Conservation (phyloP, 2,888 invertebrate species). For the Xanthostigma xanthostigma region DNA sequence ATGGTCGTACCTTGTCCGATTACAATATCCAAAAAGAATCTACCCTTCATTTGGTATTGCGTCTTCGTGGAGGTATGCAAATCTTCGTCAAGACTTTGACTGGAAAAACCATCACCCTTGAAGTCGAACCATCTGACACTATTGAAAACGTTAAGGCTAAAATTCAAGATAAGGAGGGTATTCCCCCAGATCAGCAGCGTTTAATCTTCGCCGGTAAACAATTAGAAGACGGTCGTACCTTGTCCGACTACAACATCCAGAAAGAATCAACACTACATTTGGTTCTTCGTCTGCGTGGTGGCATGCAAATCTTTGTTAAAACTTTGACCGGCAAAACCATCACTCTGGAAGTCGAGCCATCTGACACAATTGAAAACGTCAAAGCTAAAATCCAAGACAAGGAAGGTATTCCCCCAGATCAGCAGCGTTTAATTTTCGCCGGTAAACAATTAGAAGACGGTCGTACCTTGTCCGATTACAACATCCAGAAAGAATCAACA, state of each 20-base stretch:
- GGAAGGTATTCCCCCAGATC: slow-evolving; percentile 77
- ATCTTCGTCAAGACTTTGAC: slow-evolving; percentile 45
- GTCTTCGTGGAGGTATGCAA: slow-evolving; percentile 51
- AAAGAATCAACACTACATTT: slow-evolving; percentile 86
- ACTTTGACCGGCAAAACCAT: slow-evolving; percentile 43
- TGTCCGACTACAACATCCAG: slow-evolving; percentile 73
- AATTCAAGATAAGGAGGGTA: slow-evolving; percentile 59
- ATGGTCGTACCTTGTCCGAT: slow-evolving; percentile 48
- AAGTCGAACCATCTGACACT: slow-evolving; percentile 40
- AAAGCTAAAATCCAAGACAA: slow-evolving; percentile 44
- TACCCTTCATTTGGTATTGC: slow-evolving; percentile 38
- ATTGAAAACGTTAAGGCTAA: slow-evolving; percentile 43
- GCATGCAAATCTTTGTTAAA: slow-evolving; percentile 52
- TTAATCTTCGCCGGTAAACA: slow-evolving; percentile 82
- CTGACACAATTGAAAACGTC: slow-evolving; percentile 43
- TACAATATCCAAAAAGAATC: slow-evolving; percentile 52
- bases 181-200: slow-evolving; percentile 75
- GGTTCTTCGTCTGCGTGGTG: slow-evolving; percentile 65
- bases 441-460: slow-evolving; percentile 53
- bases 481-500: slow-evolving; percentile 86
- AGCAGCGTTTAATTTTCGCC: slow-evolving; percentile 73
- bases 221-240: slow-evolving; percentile 28
- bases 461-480: slow-evolving; percentile 51
- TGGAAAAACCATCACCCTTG: slow-evolving; percentile 39
- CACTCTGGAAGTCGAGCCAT: slow-evolving; percentile 37